Percentiles rank a stretch among this genome's conserved stretches.
Evolutionary conservation across 2,797 vertebrate genomes (phyloP).

Genomic region (Antennarius maculatus): DNA sequence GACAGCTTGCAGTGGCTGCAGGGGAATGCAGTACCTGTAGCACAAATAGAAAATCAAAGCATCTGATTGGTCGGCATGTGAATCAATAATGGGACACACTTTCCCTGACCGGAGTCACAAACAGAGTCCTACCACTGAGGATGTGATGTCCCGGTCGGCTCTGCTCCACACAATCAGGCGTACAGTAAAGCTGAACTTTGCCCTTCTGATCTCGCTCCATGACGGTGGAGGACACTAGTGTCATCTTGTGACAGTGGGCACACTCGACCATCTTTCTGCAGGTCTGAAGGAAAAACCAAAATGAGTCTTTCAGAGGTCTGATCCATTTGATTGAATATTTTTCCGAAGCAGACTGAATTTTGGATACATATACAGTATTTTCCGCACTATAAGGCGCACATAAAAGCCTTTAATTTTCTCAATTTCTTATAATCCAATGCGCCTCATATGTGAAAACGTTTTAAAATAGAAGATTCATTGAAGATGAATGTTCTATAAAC

Average conservation of each 20-base stretch:
- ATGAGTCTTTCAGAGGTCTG: neutral
- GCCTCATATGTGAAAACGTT: too few species aligned
- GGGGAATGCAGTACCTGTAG: slow-evolving; percentile 89
- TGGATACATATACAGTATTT: neutral
- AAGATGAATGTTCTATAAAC: too few species aligned
- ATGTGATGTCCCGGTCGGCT: slow-evolving; percentile 72
- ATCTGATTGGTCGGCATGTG: neutral
- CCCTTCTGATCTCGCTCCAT: slow-evolving; percentile 89
- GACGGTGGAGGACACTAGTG: slow-evolving; percentile 88
- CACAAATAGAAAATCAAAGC: neutral
- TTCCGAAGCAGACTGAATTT: neutral
- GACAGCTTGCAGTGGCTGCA: slow-evolving; percentile 93
- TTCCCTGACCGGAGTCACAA: neutral
- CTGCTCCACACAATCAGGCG: slow-evolving; percentile 87
- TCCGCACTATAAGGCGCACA: too few species aligned
- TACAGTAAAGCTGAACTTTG: slow-evolving; percentile 94
- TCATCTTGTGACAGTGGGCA: slow-evolving; percentile 87
- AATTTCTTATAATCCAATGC: too few species aligned
- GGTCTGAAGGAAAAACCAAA: slow-evolving; percentile 72
- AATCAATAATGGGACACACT: neutral
- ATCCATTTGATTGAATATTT: neutral
- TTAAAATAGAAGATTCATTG: too few species aligned
- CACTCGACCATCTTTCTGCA: slow-evolving; percentile 91
- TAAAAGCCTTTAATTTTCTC: too few species aligned
- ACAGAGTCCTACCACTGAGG: slow-evolving; percentile 66